phyloP scores from a whole-genome alignment of 2,888 invertebrate species.

The Pheosia tremula region DNA sequence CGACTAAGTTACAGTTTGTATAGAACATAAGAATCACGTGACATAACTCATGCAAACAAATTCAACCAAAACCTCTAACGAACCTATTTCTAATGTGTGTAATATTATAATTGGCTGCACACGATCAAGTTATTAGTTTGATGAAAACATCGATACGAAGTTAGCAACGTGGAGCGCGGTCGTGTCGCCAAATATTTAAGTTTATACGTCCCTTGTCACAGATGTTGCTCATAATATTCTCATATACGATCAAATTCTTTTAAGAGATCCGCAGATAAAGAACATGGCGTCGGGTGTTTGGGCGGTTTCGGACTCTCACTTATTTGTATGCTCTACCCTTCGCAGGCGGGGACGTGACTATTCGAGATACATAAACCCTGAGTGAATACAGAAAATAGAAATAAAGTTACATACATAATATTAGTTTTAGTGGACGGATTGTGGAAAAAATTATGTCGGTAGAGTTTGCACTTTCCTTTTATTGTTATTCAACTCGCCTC shows the following conservation, averaged over 20 bases:
- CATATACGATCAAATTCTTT: slow-evolving; percentile 83
- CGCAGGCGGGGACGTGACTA: slow-evolving; percentile 81
- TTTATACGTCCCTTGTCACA: slow-evolving; percentile 81
- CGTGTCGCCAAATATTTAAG: slow-evolving; percentile 67
- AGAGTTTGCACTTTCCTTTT: slow-evolving; percentile 47
- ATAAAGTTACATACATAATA: slow-evolving; percentile 84
- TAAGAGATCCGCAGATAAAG: slow-evolving; percentile 83
- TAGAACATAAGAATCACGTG: too few relatives aligned
- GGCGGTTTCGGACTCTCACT: slow-evolving; percentile 80
- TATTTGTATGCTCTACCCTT: slow-evolving; percentile 83
- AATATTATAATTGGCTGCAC: slow-evolving; percentile 2
- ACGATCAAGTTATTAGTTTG: slow-evolving; percentile 35
- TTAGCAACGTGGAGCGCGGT: slow-evolving; percentile 42
- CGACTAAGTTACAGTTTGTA: too few relatives aligned
- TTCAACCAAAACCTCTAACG: slow-evolving; percentile 6
- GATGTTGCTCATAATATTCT: slow-evolving; percentile 82
- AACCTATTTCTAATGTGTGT: slow-evolving; percentile 12
- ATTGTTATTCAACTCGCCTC: slow-evolving; percentile 43
- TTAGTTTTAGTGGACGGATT: slow-evolving; percentile 78
- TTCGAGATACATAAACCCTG: slow-evolving; percentile 84
- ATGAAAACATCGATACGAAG: slow-evolving; percentile 34
- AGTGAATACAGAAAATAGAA: slow-evolving; percentile 85
- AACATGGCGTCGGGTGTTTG: slow-evolving; percentile 78
- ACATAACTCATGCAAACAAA: too few relatives aligned
- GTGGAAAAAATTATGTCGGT: slow-evolving; percentile 58